Evolutionary conservation across 2,113 vertebrate species (phyloP).

Genomic region (Oenanthe oenanthe): DNA sequence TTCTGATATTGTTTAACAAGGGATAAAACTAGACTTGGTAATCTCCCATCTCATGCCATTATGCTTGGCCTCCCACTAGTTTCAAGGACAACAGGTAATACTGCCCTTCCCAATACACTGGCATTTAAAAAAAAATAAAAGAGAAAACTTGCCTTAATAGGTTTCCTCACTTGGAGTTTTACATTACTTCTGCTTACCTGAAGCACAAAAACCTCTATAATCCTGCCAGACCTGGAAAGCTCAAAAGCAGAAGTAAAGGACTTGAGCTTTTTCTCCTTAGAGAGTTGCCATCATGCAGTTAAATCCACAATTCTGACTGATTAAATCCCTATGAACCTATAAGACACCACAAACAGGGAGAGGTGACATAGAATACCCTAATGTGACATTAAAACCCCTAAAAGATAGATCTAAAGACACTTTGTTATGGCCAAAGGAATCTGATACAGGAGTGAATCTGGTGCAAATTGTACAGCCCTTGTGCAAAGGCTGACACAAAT

Average conservation of each 20-base stretch:
- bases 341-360: not conserved
- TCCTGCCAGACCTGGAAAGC: not conserved
- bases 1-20: not conserved
- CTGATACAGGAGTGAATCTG: not conserved
- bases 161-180: not conserved
- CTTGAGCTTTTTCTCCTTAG: not conserved
- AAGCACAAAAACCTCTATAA: not conserved
- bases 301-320: not conserved
- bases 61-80: not conserved
- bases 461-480: not conserved
- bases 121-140: not conserved
- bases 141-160: not conserved
- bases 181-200: not conserved
- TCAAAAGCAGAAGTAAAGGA: not conserved
- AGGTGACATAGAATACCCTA: not conserved
- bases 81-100: not conserved
- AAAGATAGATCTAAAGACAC: not conserved
- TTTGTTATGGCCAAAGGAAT: not conserved
- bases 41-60: rapidly evolving
- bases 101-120: not conserved
- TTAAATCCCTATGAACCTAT: not conserved
- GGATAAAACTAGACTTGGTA: not conserved
- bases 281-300: not conserved
- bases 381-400: not conserved
- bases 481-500: not conserved